Evolutionary conservation across 1,140 invertebrate genomes (phyloP).

Genomic region (Drosophila sechellia): DNA sequence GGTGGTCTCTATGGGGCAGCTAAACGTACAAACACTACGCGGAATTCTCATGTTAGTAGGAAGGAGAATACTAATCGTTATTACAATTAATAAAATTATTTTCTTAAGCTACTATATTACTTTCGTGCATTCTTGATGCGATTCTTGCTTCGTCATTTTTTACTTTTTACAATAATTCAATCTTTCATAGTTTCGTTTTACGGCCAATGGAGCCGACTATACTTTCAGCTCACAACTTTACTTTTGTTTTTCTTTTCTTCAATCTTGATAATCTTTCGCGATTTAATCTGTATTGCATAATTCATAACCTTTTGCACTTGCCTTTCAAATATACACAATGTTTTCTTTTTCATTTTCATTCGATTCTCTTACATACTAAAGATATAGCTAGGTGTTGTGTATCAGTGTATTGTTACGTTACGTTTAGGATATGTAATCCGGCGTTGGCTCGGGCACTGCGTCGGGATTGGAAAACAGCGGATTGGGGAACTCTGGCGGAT

Average conservation of each 20-base stretch:
- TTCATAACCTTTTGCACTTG: constrained; percentile 76
- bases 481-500: constrained; percentile 97
- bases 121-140: constrained; percentile 24
- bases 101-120: constrained; percentile 62
- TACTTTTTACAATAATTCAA: constrained; percentile 63
- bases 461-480: constrained; percentile 95
- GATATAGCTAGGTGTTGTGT: constrained; percentile 67
- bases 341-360: constrained; percentile 36
- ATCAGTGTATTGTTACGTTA: constrained; percentile 51
- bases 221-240: constrained; percentile 69
- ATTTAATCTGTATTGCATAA: constrained; percentile 31
- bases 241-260: constrained; percentile 69
- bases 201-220: constrained; percentile 21
- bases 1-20: constrained; percentile 5
- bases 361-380: constrained; percentile 52
- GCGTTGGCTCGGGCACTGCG: constrained; percentile 85
- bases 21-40: constrained; percentile 67
- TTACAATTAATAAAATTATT: constrained; percentile 81
- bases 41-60: constrained; percentile 83
- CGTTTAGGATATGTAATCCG: constrained; percentile 84
- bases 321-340: constrained; percentile 69
- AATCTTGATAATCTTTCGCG: constrained; percentile 30
- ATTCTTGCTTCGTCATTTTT: constrained; percentile 33
- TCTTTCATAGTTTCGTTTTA: constrained; percentile 38
- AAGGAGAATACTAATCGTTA: constrained; percentile 71